These are phyloP conservation scores for Chymomyza costata DNA, from an alignment of 1,140 invertebrate species.

Conservation along the genomic window DNA sequence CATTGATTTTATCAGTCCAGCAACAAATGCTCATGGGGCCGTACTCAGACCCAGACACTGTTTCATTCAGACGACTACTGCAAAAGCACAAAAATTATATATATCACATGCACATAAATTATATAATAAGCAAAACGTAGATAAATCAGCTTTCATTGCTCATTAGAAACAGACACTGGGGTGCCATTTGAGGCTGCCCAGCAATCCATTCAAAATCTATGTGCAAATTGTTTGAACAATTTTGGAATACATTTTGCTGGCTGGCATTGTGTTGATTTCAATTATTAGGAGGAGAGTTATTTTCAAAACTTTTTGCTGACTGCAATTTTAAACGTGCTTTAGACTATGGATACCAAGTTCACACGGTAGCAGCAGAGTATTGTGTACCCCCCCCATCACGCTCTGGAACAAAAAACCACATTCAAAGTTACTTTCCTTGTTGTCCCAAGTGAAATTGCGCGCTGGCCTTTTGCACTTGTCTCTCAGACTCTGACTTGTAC, in stretches of 20 bases:
- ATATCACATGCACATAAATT: conserved; percentile 4
- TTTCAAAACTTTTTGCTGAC: conserved; percentile 21
- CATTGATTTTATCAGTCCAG: conserved; percentile 29
- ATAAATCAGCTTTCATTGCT: conserved; percentile 23
- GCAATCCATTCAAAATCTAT: conserved; percentile 18
- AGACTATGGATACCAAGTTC: no score
- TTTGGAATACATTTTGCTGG: conserved; percentile 2
- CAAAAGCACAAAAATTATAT: conserved; percentile 8
- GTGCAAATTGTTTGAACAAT: not conserved
- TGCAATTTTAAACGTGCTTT: no score
- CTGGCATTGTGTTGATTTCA: conserved; percentile 1
- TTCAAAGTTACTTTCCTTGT: conserved; percentile 35
- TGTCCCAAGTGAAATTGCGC: conserved; percentile 8
- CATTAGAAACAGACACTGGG: conserved; percentile 14
- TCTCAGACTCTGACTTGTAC: no score
- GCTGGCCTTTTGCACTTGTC: conserved; percentile 21
- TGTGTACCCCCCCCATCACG: no score
- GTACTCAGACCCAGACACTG: no score
- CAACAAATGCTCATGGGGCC: no score
- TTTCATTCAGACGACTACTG: no score
- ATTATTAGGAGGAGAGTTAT: no score
- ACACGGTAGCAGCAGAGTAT: no score
- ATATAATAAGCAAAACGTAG: conserved; percentile 8
- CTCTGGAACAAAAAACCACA: conserved; percentile 31
- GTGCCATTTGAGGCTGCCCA: conserved; percentile 7